A percentile compares a stretch with the other conserved stretches of the same genome.
These are phyloP conservation scores for Embidobia sp. DNA, from an alignment of 2,888 invertebrate genomes.

Conservation along the genomic window DNA sequence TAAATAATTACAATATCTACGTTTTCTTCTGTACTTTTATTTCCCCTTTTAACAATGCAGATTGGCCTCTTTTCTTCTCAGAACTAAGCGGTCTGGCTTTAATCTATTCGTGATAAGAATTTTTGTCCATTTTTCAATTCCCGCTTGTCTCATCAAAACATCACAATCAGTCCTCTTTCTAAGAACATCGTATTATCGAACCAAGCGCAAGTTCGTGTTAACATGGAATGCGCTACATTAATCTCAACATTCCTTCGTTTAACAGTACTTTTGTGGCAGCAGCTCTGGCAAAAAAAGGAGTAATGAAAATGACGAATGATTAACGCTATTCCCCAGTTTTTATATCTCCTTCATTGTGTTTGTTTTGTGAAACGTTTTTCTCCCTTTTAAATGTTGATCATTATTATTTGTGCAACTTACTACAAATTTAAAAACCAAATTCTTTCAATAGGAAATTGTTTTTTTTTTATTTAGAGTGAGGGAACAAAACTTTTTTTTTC, in stretches of 20 bases:
- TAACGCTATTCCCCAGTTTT: conserved; percentile 22
- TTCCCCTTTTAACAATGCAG: too few relatives aligned
- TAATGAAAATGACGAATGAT: conserved; percentile 39
- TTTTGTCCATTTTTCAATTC: conserved; percentile 1
- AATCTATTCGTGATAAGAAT: conserved; percentile 23
- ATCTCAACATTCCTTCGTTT: conserved; percentile 56
- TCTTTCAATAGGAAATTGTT: too few relatives aligned
- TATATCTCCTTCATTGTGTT: neutral
- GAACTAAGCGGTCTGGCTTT: too few relatives aligned
- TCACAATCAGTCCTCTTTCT: conserved; percentile 10
- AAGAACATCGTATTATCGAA: conserved; percentile 29
- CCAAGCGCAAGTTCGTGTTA: conserved; percentile 31
- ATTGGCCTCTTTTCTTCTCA: too few relatives aligned
- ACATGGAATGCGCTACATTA: conserved; percentile 56
- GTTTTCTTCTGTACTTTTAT: too few relatives aligned
- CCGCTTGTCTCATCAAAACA: neutral
- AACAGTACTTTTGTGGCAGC: conserved; percentile 47
- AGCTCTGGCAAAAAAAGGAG: conserved; percentile 22
- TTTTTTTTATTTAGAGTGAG: too few relatives aligned
- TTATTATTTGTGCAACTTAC: too few relatives aligned
- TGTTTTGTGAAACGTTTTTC: too few relatives aligned
- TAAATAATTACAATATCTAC: too few relatives aligned
- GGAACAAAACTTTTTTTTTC: too few relatives aligned
- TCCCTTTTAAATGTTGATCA: too few relatives aligned
- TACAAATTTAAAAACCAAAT: too few relatives aligned